A percentile compares a stretch with the other conserved stretches of the same genome.
phyloP scores from a whole-genome alignment of 2,113 vertebrate genomes.

The Podarcis muralis region DNA sequence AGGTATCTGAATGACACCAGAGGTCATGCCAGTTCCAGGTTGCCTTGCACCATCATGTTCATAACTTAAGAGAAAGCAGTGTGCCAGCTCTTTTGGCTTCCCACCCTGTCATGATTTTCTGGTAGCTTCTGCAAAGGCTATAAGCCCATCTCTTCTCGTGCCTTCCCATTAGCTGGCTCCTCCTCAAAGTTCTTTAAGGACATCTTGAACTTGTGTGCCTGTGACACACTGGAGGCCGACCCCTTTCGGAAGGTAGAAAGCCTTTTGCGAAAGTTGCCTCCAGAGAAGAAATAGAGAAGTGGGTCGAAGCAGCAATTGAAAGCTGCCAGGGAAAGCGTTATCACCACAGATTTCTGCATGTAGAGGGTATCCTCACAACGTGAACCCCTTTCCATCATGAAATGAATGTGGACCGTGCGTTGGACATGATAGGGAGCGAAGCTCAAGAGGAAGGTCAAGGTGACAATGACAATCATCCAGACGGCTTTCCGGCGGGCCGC shows the following conservation, averaged over 20 bases:
- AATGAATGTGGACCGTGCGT: constrained; percentile 85
- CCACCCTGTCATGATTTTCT: background rate
- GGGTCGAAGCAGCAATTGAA: constrained; percentile 96
- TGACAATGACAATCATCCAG: constrained; percentile 93
- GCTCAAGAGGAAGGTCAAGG: constrained; percentile 87
- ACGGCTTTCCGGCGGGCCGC: constrained; percentile 80
- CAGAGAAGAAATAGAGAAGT: constrained; percentile 94
- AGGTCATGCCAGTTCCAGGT: background rate
- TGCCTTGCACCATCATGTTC: background rate
- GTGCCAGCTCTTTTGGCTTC: background rate
- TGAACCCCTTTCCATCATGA: constrained; percentile 53
- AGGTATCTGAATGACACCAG: background rate
- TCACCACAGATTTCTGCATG: constrained; percentile 91
- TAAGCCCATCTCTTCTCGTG: background rate
- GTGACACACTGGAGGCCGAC: constrained; percentile 74
- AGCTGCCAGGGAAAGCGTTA: constrained; percentile 90
- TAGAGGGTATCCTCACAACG: constrained; percentile 72
- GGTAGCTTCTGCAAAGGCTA: accelerated
- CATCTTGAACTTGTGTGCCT: constrained; percentile 67
- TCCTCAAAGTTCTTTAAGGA: constrained; percentile 69
- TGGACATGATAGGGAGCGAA: constrained; percentile 95
- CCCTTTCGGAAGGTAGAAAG: constrained; percentile 82
- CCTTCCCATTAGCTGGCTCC: constrained; percentile 58
- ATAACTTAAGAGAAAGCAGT: background rate
- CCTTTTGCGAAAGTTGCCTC: constrained; percentile 87